Evolutionary conservation across 2,888 invertebrate genomes (phyloP).

Genomic region (Leucania comma): DNA sequence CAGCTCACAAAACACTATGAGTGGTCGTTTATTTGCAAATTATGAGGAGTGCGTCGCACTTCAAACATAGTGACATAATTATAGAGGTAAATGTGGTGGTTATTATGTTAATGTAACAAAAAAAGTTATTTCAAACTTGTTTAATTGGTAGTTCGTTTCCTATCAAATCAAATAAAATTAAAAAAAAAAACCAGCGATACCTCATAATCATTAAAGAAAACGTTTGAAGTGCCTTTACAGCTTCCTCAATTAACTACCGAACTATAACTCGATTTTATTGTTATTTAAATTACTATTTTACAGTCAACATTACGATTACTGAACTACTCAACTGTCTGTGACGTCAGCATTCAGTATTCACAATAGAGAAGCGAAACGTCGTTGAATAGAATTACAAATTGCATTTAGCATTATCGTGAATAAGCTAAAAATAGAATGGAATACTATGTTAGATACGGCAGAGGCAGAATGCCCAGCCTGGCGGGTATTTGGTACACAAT

Average conservation of each 20-base stretch:
- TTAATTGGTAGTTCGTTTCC: not conserved
- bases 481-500: constrained; percentile 76
- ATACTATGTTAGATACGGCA: constrained; percentile 60
- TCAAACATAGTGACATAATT: not conserved
- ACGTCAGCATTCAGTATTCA: constrained; percentile 62
- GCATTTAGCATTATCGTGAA: constrained; percentile 64
- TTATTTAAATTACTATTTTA: constrained; percentile 58
- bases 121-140: not conserved
- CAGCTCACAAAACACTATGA: not conserved
- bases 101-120: not conserved
- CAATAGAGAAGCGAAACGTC: constrained; percentile 29
- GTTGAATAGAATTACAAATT: constrained; percentile 65
- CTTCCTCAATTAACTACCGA: constrained; percentile 56
- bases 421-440: constrained; percentile 72
- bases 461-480: constrained; percentile 46
- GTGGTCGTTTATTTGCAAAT: constrained; percentile 34
- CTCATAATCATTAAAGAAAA: constrained; percentile 29
- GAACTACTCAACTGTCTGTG: constrained; percentile 38
- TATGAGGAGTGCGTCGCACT: constrained; percentile 12
- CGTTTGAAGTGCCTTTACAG: constrained; percentile 56
- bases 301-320: constrained; percentile 49
- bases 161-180: constrained; percentile 14
- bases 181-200: constrained; percentile 9
- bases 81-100: not conserved
- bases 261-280: constrained; percentile 56